These are phyloP conservation scores for Palythoa heliodiscus DNA, from an alignment of 92 coral and sea anemone species.

Conservation along the genomic window DNA sequence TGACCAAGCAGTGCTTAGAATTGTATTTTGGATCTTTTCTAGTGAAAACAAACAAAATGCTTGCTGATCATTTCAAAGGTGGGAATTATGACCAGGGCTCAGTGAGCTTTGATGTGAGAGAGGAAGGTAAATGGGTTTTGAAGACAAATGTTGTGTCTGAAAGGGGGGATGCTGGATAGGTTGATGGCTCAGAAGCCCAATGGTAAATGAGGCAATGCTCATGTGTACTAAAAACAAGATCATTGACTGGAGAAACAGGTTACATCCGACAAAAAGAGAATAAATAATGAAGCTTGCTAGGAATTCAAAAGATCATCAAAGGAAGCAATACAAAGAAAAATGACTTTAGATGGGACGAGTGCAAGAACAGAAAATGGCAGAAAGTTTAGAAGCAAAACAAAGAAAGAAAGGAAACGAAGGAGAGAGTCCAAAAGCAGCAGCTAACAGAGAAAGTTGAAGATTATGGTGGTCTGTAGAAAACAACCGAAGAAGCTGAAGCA, in stretches of 20 bases:
- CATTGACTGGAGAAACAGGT: slow-evolving; percentile 9
- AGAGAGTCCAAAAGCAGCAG: slow-evolving; percentile 37
- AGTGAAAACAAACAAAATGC: slow-evolving; percentile 29
- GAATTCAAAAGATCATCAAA: slow-evolving; percentile 4
- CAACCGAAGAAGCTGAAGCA: not conserved
- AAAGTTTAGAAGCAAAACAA: slow-evolving; percentile 3
- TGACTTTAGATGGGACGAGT: not conserved
- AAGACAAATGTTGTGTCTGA: slow-evolving; percentile 15
- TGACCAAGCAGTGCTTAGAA: slow-evolving; percentile 38
- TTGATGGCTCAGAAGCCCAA: not conserved
- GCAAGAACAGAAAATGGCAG: slow-evolving; percentile 32
- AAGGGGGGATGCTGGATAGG: slow-evolving; percentile 8
- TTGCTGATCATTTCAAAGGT: slow-evolving; percentile 23
- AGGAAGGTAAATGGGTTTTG: not conserved
- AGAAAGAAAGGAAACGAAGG: slow-evolving; percentile 16
- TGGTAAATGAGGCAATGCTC: slow-evolving; percentile 27
- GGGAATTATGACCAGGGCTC: not conserved
- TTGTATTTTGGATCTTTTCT: slow-evolving; percentile 33
- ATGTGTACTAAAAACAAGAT: slow-evolving; percentile 32
- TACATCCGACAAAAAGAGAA: slow-evolving; percentile 17
- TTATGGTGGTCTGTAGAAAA: slow-evolving; percentile 32
- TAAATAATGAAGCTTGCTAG: slow-evolving; percentile 22
- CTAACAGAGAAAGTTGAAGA: slow-evolving; percentile 27
- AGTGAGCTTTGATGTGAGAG: not conserved
- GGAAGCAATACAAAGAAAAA: slow-evolving; percentile 18